Base-by-base conservation (phyloP, 2,113 vertebrate genomes). In the Synchiropus splendidus region DNA sequence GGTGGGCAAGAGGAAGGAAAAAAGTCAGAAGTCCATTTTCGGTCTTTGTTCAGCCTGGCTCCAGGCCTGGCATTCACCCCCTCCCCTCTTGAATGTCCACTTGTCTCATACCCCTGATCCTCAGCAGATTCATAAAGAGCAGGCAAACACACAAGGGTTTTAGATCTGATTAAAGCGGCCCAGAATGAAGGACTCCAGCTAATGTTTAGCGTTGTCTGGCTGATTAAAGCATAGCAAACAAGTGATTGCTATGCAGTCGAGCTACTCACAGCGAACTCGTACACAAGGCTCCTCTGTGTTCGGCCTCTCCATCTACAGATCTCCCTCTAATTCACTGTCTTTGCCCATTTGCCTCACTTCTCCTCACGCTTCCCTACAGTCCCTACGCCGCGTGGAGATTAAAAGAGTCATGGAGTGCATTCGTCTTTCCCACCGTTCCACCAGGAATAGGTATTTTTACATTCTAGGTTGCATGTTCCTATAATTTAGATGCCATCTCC, bases 241-340 rank as follows among this genome's bases (percentile, higher is more conserved):
- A 68, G 59, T 69, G 66, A 75, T 80, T 80, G 74, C 72, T 78
- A 80, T 80, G 72, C 77, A 67, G 77, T 72, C 51, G 67, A 48
- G 69, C 72, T 73, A 64, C 64, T 48, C 61, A 32, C 66, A 36
- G 59, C 70, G 55, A 61, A 50, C 64, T 73, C 59, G 32, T 49
- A 64, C 70, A 80, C 77, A 80, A 75, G 67, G 74, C 68, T 30
- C 46, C 60, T 54, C 73, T 74, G 62, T 79, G 73, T 79, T 67
- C 64, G 30, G 36, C 12, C 44, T 42, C 39, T 55, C 12, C 48
- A 43, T 54, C 59, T 44, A 50, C 9, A 21, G 3, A 32, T 64
- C 59, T 50, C 59, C 16, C 48, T 67, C 46, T 50, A 51, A 51
- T 54, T 70, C 45, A 47, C 45, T 12, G 2, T 55, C 55, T 61